Conservation (phyloP, 2,888 invertebrate genomes). For the Xylota segnis region DNA sequence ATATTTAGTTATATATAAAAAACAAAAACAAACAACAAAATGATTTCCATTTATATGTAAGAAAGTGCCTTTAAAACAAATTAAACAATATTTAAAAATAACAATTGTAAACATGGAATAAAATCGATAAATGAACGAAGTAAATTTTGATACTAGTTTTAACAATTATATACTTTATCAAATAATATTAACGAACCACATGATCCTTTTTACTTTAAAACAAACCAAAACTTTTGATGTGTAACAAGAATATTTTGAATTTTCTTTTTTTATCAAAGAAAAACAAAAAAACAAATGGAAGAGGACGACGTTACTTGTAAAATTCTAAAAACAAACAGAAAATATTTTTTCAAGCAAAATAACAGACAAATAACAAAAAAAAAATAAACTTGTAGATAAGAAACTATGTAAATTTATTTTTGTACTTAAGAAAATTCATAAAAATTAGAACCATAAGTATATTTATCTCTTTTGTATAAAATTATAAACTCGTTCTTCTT, state of each 20-base stretch:
- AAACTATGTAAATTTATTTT: constrained; percentile 69
- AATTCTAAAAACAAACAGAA: constrained; percentile 9
- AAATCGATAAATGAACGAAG: constrained; percentile 54
- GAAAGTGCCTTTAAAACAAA: constrained; percentile 75
- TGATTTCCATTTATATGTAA: constrained; percentile 72
- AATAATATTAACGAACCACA: constrained; percentile 15
- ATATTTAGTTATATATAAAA: constrained; percentile 50
- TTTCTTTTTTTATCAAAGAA: constrained; percentile 14
- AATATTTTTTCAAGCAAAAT: constrained; percentile 56
- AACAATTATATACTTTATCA: constrained; percentile 42
- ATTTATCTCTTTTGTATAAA: constrained; percentile 51
- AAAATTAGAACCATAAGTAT: constrained; percentile 25
- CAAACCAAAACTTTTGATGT: constrained; percentile 48
- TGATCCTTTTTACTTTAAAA: constrained; percentile 41
- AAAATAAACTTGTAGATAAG: constrained; percentile 58
- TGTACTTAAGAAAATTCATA: constrained; percentile 58
- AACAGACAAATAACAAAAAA: constrained; percentile 61
- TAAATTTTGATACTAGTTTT: constrained; percentile 71
- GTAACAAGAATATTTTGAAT: constrained; percentile 53
- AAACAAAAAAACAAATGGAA: not conserved
- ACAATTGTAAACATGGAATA: constrained; percentile 18
- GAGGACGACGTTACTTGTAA: constrained; percentile 10
- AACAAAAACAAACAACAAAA: constrained; percentile 26
- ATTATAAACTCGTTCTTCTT: not conserved
- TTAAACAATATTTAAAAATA: constrained; percentile 12